Conservation (phyloP, 2,113 vertebrate genomes). For the Eupsittula cactorum region DNA sequence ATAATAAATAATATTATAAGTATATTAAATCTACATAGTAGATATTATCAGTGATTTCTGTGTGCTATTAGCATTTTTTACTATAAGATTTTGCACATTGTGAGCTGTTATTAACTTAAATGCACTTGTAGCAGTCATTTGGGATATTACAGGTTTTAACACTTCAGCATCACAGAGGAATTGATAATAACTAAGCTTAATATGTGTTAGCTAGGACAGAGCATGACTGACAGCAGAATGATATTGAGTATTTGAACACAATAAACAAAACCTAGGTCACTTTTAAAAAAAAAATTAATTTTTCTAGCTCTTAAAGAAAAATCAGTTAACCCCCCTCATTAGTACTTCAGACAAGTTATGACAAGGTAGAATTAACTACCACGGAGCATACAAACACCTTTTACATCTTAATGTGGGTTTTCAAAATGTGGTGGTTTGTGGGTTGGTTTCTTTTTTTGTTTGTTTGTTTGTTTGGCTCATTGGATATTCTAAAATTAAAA, state of each 20-base stretch:
- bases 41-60: not conserved
- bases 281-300: no score
- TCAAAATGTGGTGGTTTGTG: not conserved
- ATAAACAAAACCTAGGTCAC: not conserved
- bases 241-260: not conserved
- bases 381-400: not conserved
- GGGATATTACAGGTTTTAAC: not conserved
- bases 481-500: not conserved
- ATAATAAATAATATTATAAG: not conserved
- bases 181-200: not conserved
- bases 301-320: not conserved
- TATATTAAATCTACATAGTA: not conserved
- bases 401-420: not conserved
- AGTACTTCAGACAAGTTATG: not conserved
- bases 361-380: not conserved
- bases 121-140: not conserved
- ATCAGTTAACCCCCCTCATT: not conserved
- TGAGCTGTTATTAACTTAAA: not conserved
- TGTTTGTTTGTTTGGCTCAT: not conserved
- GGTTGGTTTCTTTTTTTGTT: no score
- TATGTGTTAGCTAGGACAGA: not conserved
- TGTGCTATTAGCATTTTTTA: not conserved
- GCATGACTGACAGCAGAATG: not conserved
- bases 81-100: not conserved
- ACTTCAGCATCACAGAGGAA: not conserved